Conservation (phyloP, 2,797 vertebrate genomes). For the Malurus leucopterus region DNA sequence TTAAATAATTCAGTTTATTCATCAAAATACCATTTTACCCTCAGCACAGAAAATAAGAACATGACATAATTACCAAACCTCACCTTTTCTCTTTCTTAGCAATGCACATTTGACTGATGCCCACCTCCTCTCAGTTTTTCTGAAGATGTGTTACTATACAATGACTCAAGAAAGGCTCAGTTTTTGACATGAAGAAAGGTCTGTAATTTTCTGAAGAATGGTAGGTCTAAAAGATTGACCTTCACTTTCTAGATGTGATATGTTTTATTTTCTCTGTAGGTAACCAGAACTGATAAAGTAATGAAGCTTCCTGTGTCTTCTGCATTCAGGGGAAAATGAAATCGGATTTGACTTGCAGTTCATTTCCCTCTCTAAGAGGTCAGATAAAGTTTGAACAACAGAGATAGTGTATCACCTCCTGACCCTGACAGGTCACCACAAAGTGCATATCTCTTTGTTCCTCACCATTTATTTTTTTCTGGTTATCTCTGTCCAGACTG, state of each 20-base stretch:
- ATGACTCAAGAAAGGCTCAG: background rate
- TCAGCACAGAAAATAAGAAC: slow-evolving; percentile 46
- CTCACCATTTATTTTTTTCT: background rate
- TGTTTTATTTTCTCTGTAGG: background rate
- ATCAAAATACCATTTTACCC: slow-evolving; percentile 13
- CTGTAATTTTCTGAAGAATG: background rate
- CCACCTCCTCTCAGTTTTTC: background rate
- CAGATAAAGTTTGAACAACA: background rate
- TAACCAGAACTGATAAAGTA: background rate
- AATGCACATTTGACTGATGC: background rate
- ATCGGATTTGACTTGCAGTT: background rate
- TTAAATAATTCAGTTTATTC: slow-evolving; percentile 55
- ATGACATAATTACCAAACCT: background rate
- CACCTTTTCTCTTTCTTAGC: background rate
- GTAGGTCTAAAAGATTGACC: background rate
- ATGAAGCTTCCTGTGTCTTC: background rate
- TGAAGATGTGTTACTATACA: background rate
- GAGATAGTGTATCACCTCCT: background rate
- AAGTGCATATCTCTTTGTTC: background rate
- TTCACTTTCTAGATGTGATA: background rate
- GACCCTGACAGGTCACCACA: background rate
- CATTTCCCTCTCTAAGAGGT: background rate
- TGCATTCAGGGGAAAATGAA: background rate
- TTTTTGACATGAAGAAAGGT: background rate
- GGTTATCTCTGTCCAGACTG: background rate